Evolutionary conservation across 2,888 invertebrate genomes (phyloP), one percentile per base, ranked within the genome.

Genomic region (Andrena camellia): DNA sequence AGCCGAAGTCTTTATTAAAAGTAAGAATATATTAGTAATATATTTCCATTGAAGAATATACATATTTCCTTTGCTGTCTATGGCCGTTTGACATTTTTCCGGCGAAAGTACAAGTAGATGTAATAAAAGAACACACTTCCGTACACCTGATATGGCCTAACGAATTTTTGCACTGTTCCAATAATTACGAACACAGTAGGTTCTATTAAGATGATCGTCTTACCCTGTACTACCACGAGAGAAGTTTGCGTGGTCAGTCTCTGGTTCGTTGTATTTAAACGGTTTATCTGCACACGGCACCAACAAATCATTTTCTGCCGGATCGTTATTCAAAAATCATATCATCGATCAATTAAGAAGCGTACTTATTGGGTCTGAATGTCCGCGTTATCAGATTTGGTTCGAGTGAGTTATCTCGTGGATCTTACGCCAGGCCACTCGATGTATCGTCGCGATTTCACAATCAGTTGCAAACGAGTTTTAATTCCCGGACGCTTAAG

Each of bases 201-300:
- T 6, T 26, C 20, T 13, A 13, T 2, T 4, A 35, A 23, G 57
- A 23, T 57, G 23, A 26, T 10, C 23, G 57, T 23, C 84, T 88
- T 88, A 86, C 86, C 78, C 72, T 71, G 50, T 48, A 1, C 20
- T 2, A 26, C 23, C 23, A 23, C 64, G 10, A 35, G 68, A 57
- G 69, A 20, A 31, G 63, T 74, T 42, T 74, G 29, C 29, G 20
- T 7, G 10, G 5, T 42, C 29, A 7, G 13, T 29, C 31, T 50
- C 60, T 57, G 20, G 29, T 29, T 33, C 42, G 29, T 60, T 68
- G 29, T 86, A 84, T 86, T 80, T 88, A 86, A 86, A 81, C 81
- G 20, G 48, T 50, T 17, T 23, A 42, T 57, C 42, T 88, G 88
- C 88, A 75, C 88, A 88, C 88, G 88, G 68, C 88, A 88, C 88